Evolutionary conservation across 2,113 vertebrate species (phyloP), one percentile per base, ranked within the genome.

Genomic region (Collichthys lucidus): DNA sequence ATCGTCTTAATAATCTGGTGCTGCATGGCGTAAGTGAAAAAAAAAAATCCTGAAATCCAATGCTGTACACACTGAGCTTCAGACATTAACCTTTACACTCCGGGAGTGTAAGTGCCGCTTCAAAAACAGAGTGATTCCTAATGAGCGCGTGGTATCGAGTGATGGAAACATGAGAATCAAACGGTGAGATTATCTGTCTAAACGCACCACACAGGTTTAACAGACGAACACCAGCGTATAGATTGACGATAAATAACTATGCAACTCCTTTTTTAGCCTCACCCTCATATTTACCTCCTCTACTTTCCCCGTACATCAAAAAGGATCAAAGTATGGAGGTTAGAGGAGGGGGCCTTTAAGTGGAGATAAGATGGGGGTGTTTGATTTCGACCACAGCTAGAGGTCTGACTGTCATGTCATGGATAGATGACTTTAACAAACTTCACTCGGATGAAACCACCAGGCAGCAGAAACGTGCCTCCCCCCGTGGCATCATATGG

Each of bases 291-390:
- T 69, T 68, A 79, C 68, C 80, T 60, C 50, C 15, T 69, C 61
- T 53, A 75, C 79, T 66, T 86, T 85, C 75, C 52, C 67, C 64
- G 75, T 19, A 78, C 75, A 84, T 91, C 78, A 80, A 75, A 55
- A 70, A 12, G 60, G 80, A 90, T 93, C 85, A 92, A 92, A 92
- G 90, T 9, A 11, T 40, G 44, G 35, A 53, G 24, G 69, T 82
- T 74, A 55, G 44, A n/a, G 59, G 26, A 56, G 74, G 74, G 73
- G 80, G 69, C 72, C 76, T 74, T 68, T 77, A 70, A 69, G 83
- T 70, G 44, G 49, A 88, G 92, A 93, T 92, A 90, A 93, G 91
- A 92, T 88, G 72, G 64, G 86, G 69, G 79, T 82, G 83, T 92
- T 87, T 91, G 88, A 94, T 90, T 93, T 89, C 85, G 3, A 87